A percentile compares a stretch with the other conserved stretches of the same genome.
phyloP scores from a whole-genome alignment of 2,888 invertebrate genomes.

The Tachina grossa region DNA sequence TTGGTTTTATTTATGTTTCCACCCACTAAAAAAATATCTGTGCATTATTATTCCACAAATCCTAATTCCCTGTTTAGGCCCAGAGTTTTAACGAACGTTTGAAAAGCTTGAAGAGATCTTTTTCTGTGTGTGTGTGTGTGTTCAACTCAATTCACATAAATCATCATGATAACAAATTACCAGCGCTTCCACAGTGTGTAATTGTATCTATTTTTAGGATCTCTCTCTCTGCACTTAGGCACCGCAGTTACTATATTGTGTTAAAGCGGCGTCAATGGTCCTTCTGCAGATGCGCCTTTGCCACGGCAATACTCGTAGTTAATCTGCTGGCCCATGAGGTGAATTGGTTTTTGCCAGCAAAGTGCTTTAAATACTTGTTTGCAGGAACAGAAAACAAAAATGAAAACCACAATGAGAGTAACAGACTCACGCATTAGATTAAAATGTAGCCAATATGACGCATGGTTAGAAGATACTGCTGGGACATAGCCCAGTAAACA shows the following conservation, averaged over 20 bases:
- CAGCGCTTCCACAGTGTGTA: constrained; percentile 77
- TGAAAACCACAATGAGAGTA: constrained; percentile 46
- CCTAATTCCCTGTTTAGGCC: constrained; percentile 9
- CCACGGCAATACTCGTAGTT: constrained; percentile 36
- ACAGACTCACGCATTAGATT: constrained; percentile 69
- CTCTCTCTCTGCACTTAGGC: constrained; percentile 18
- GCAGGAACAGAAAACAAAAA: constrained; percentile 12
- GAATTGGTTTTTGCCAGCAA: constrained; percentile 6
- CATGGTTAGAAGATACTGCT: constrained; percentile 37
- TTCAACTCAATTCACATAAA: constrained; percentile 78
- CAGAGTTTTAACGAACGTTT: background rate
- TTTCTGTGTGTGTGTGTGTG: constrained; percentile 9
- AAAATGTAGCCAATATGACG: constrained; percentile 69
- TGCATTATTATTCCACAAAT: background rate
- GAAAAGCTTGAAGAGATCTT: background rate
- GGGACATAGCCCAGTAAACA: constrained; percentile 40
- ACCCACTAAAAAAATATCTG: constrained; percentile 56
- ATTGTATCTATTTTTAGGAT: constrained; percentile 68
- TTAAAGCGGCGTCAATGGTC: constrained; percentile 69
- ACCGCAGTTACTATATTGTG: constrained; percentile 33
- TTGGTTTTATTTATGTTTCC: constrained; percentile 70
- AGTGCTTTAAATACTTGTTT: constrained; percentile 28
- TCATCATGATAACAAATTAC: constrained; percentile 82
- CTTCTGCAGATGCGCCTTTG: constrained; percentile 68
- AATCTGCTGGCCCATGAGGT: constrained; percentile 38